Evolutionary conservation across 2,113 vertebrate species (phyloP), one percentile per base, ranked within the genome.

Genomic region (Lipophrys pholis): DNA sequence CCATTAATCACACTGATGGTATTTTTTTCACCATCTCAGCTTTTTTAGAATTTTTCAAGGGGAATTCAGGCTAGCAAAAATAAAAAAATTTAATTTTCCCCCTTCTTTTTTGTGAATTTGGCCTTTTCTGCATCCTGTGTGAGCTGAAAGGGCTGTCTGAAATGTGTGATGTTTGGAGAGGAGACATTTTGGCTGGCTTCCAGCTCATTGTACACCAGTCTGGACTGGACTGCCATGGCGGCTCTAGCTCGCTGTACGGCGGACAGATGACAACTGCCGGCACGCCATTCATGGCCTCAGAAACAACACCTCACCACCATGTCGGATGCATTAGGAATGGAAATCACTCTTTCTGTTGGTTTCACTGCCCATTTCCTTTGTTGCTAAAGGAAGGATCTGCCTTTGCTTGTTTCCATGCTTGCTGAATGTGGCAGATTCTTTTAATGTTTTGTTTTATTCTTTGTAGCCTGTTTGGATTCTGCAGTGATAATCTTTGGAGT

Each of bases 131-230:
- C 65, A 51, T 69, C 68, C 73, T 43, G 59, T 8, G 67, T 9
- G 62, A 87, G 76, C 81, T 89, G 78, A 91, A 90, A 90, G 83
- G 69, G 57, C 55, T 16, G 57, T 84, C 78, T 81, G 81, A 82
- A 76, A 84, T 43, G 73, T 91, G 85, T 78, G 89, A 87, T 89
- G 78, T 89, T 91, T 80, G 82, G 80, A 89, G 82, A 89, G 78
- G 78, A 91, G 88, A 93, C 90, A 84, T 88, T 83, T 90, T 94
- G 93, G 93, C 93, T 82, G 70, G 43, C 46, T 46, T 91, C 93
- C 93, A 94, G 84, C 79, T 84, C 86, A 89, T 93, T 92, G 90
- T 90, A 91, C 88, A 72, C 83, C 83, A 86, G 87, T 87, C 86
- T 92, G 82, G 90, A 89, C 77, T 64, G 62, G 83, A 63, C 81